Evolutionary conservation across 1,140 invertebrate species (phyloP).

Genomic region (Orius laevigatus): DNA sequence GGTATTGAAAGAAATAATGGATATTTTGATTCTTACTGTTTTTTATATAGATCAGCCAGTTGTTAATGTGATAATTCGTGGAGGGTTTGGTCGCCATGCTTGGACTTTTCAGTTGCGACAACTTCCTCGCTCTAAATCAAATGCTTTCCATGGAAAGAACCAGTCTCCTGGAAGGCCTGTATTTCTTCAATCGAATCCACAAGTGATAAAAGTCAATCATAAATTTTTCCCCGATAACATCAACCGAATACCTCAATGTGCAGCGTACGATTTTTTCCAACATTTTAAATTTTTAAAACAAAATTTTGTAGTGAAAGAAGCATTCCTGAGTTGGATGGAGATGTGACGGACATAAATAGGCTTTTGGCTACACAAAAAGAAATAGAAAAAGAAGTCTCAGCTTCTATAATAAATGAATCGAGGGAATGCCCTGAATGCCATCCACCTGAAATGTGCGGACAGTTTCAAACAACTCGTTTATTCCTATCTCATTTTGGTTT

Average conservation of each 20-base stretch:
- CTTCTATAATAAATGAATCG: constrained; percentile 16
- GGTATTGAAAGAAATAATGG: constrained; percentile 25
- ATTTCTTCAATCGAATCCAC: constrained; percentile 50
- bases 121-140: constrained; percentile 44
- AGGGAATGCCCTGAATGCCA: constrained; percentile 44
- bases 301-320: constrained; percentile 50
- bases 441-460: constrained; percentile 65
- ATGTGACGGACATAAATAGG: constrained; percentile 33
- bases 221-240: constrained; percentile 70
- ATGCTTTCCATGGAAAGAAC: neutral
- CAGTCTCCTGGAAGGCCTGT: constrained; percentile 49
- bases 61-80: constrained; percentile 62
- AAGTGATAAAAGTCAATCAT: constrained; percentile 43
- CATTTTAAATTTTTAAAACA: neutral
- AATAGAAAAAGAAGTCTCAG: constrained; percentile 22
- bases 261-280: constrained; percentile 43
- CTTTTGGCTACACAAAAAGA: constrained; percentile 33
- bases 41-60: constrained; percentile 37
- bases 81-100: constrained; percentile 81
- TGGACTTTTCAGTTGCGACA: constrained; percentile 85
- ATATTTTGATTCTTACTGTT: constrained; percentile 2
- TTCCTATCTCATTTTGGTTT: constrained; percentile 92
- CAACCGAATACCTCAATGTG: constrained; percentile 60
- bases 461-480: constrained; percentile 84
- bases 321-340: constrained; percentile 59